Percentiles rank a stretch among this genome's conserved stretches.
Evolutionary conservation across 2,113 vertebrate genomes (phyloP).

Genomic region (Callospermophilus lateralis): DNA sequence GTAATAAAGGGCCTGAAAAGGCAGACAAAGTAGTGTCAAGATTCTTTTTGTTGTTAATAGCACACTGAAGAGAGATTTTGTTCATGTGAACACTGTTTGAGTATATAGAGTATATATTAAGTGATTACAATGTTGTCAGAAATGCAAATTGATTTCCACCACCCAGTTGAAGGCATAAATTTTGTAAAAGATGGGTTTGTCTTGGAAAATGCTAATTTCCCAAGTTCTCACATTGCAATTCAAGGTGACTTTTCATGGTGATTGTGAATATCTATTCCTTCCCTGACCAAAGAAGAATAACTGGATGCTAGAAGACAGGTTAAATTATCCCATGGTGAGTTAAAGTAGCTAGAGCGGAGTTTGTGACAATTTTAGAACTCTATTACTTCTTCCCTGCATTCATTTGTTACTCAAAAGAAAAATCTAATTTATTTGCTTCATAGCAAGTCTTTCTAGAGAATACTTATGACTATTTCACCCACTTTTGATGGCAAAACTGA

Average conservation of each 20-base stretch:
- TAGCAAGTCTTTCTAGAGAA: background rate
- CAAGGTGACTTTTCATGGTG: background rate
- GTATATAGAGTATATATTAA: background rate
- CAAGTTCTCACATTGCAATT: background rate
- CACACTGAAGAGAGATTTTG: background rate
- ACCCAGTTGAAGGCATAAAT: background rate
- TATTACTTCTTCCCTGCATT: background rate
- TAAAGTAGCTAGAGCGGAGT: background rate
- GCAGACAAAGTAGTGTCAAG: too few species aligned
- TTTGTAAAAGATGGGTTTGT: background rate
- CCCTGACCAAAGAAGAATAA: background rate
- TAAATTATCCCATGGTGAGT: background rate
- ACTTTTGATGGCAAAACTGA: background rate
- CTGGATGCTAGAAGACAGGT: background rate
- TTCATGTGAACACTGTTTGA: background rate
- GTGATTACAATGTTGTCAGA: background rate
- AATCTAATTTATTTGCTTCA: background rate
- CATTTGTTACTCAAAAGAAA: background rate
- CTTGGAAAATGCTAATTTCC: background rate
- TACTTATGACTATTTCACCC: background rate
- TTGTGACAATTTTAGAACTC: background rate
- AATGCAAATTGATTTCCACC: background rate
- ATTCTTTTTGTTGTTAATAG: background rate
- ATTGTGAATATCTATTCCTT: background rate
- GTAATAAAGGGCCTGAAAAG: background rate